Conservation (phyloP, 1,140 invertebrate species). For the Lasioglossum albipes region DNA sequence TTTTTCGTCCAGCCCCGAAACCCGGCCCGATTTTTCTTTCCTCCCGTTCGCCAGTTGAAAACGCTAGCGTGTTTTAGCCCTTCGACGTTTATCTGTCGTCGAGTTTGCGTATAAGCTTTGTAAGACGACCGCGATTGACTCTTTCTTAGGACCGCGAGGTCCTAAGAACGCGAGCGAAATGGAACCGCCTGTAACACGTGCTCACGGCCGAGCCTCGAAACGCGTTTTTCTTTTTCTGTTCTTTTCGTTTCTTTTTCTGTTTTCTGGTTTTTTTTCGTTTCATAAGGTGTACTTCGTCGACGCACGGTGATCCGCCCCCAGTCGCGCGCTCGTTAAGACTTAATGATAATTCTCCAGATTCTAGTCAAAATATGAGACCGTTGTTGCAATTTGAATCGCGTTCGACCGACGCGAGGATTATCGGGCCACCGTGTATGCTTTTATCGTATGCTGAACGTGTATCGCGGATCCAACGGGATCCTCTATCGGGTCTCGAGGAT, state of each 20-base stretch:
- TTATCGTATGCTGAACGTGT: neutral
- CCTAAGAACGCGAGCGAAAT: neutral
- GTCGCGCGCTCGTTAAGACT: neutral
- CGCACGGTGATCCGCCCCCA: neutral
- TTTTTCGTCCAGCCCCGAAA: neutral
- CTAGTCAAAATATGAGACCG: conserved; percentile 48
- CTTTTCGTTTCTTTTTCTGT: neutral
- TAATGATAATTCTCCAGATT: conserved; percentile 36
- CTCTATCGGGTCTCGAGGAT: neutral
- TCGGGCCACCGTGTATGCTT: neutral
- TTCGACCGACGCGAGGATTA: neutral
- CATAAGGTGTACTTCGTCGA: neutral
- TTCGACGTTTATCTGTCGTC: conserved; percentile 6
- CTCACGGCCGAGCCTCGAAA: conserved; percentile 23
- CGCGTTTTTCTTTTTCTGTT: neutral
- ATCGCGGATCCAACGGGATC: neutral
- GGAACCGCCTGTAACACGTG: conserved; percentile 21
- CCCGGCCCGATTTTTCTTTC: conserved; percentile 5
- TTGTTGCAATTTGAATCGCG: conserved; percentile 9
- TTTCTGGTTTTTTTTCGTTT: neutral
- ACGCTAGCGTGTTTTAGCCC: neutral
- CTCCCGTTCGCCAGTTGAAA: conserved; percentile 9
- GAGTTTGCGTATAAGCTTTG: conserved; percentile 27
- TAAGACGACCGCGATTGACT: neutral
- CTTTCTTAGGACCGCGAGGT: conserved; percentile 3